Base-by-base conservation (phyloP, 64 coral and sea anemone genomes). In the Anthopleura sola region DNA sequence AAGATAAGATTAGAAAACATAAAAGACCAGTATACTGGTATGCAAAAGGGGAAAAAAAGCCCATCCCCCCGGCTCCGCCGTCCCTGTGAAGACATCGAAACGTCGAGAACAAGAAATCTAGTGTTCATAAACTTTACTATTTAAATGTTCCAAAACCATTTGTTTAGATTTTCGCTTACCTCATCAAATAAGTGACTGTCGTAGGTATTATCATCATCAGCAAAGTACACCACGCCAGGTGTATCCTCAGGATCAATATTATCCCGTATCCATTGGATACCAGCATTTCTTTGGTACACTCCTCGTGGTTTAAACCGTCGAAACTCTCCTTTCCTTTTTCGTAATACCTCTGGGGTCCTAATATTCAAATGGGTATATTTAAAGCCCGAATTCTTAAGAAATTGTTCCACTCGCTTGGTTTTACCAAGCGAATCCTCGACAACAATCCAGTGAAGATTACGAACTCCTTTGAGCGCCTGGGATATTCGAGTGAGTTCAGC, bases 201-300 rank as follows among this genome's bases (percentile, higher is more conserved):
- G 10, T 97, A 97, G 0, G 95, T 91, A 44, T 97, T 97, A 64
- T 97, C 95, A 81, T 97, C 95, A 82, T 97, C 95, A 79, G 95
- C 95, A 93, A 97, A 97, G n/a, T 97, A 97, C 24, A 97, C 85
- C 75, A 97, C 95, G 26, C 95, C 95, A 17, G 75, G 80, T 4
- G 75, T 88, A 26, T 86, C 74, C 49, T 57, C 66, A 81, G 90
- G 95, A 85, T 91, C 33, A 32, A 97, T 51, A 78, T 87, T 85
- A 13, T 97, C 64, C 3, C 91, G 55, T 44, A 97, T 58, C 95
- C 95, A 97, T n/a, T 69, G 58, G 28, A 97, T 58, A 26, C 74
- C 95, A 36, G 88, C 39, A 56, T 97, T 97, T n/a, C 95, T 97
- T 54, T 97, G 95, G 47, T 34, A 91, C 26, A 97, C 78, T 28